These are phyloP conservation scores for Siniperca chuatsi DNA, from an alignment of 2,113 vertebrate species.

Conservation along the genomic window DNA sequence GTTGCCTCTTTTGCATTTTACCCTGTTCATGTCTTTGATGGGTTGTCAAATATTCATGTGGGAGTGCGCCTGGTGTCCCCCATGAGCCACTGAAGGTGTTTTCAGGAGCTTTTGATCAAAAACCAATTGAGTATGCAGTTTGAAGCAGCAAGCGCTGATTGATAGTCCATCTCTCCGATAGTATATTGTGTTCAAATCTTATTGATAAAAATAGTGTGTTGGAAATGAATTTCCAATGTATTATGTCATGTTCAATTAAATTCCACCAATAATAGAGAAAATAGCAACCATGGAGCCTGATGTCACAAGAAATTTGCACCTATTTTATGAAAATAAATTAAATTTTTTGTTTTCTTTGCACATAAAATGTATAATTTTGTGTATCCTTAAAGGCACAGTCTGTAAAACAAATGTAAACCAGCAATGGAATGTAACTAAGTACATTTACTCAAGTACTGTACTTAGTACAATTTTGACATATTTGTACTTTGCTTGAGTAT, in stretches of 20 bases:
- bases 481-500: too few relatives aligned
- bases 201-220: neutral
- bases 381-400: neutral
- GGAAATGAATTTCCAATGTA: neutral
- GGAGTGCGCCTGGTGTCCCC: conserved; percentile 41
- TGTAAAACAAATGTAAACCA: neutral
- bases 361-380: neutral
- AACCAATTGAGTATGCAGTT: conserved; percentile 13
- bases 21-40: conserved; percentile 55
- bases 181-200: neutral
- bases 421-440: too few relatives aligned
- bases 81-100: conserved; percentile 36
- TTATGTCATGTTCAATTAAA: neutral
- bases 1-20: conserved; percentile 57
- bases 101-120: conserved; percentile 53
- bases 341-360: neutral
- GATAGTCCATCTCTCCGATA: neutral
- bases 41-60: conserved; percentile 61
- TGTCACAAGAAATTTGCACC: neutral
- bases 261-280: too few relatives aligned
- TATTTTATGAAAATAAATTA: neutral
- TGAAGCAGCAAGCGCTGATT: neutral
- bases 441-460: too few relatives aligned
- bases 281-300: neutral
- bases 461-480: too few relatives aligned